Base-by-base conservation (phyloP, 2,888 invertebrate species). In the Phyllotreta cruciferae region DNA sequence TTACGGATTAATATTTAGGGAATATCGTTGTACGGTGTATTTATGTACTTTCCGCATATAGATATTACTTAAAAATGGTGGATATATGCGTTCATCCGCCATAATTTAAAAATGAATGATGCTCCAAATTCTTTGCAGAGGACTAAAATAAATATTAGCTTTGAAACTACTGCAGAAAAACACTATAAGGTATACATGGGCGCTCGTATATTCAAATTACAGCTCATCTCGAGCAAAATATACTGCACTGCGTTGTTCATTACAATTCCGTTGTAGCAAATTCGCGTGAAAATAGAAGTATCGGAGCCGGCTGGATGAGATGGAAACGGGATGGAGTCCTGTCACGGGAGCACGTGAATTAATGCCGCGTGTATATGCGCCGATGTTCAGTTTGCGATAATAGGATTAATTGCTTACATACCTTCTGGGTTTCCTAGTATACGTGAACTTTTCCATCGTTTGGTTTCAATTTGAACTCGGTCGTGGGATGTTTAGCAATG, bases 361-460 rank as follows among this genome's bases (percentile, higher is more conserved):
- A 49, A 49, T 49, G 35, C 49, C 34, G 41, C 10, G 24, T 24
- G 24, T 24, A 4, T 24, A 4, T 24, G 24, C 4, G 49, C 49
- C 49, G 49, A 49, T 49, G 49, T 49, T 49, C 10, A 49, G 49
- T 49, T 49, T 49, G 35, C 35, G 49, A 49, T 49, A 49, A 49
- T 49, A 49, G 49, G 49, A 49, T 49, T 49, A 49, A 49, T 49
- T 49, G 49, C 49, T 49, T 49, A 49, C 49, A 49, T 49, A 36
- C 35, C 35, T 24, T 49, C 49, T 49, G 49, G 49, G 14, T 49
- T 49, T 49, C 49, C 3, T 49, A 41, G 9, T 41, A 41, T n/a
- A 41, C 10, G 41, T 41, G 41, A 41, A 9, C 9, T 41, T 41
- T 41, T 41, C 41, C 41, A 41, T 41, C 41, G 41, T 41, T 41